Evolutionary conservation across 2,888 invertebrate genomes (phyloP), one percentile per base, ranked within the genome.

Genomic region (Hypselothyrea guttata): DNA sequence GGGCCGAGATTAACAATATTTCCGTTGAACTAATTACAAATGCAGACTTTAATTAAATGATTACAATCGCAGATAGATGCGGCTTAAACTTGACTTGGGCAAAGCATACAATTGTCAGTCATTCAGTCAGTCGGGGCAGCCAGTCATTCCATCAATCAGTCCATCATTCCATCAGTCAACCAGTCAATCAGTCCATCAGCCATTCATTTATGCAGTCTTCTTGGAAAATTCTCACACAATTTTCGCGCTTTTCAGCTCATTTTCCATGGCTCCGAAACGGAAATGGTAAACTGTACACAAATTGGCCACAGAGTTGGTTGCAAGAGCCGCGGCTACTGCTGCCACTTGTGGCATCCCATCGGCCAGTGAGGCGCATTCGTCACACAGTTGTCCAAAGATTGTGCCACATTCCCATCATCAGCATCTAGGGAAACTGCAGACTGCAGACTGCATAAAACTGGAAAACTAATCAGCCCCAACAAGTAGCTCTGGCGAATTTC

Each of bases 31-130:
- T 57, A 65, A 84, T 81, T 84, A 65, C 71, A 74, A 71, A 75
- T 82, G 67, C 75, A 81, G 71, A 77, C 69, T 82, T 84, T 81
- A 81, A 81, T 81, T 81, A 81, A 81, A 79, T 79, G 84, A 79
- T 79, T 79, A 77, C 63, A 59, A 79, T 82, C 78, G 57, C 22
- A 31, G 28, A 28, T 9, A 37, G n/a, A 5, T 16, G 5, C 16
- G 15, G 12, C 18, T 16, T 1, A 40, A 11, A 5, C 18, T 18
- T 40, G 18, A 22, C 4, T 9, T 4, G 7, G 12, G n/a, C 13
- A 4, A 1, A 7, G 18, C 5, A n/a, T 34, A 34, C 8, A 0
- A 2, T 16, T 7, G 5, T 44, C 42, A 30, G 0, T 22, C 42
- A 49, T 2, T 4, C 38, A 40, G 13, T 15, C 7, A 8, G 33